phyloP scores from a whole-genome alignment of 1,140 invertebrate species.

The Ceratoteleas bidentatus region DNA sequence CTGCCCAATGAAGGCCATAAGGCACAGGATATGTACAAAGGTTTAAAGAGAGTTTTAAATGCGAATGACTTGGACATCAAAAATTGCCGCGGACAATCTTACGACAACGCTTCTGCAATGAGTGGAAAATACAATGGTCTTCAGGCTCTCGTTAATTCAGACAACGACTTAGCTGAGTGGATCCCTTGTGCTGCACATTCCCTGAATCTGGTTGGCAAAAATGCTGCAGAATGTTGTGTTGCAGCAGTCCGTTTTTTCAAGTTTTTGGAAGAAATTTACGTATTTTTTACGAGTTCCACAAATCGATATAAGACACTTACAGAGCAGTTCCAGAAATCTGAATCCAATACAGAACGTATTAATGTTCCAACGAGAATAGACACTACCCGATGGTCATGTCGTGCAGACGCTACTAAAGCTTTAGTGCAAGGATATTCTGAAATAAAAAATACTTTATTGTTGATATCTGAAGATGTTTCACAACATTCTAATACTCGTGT shows the following conservation, averaged over 20 bases:
- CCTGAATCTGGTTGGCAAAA: conserved; percentile 65
- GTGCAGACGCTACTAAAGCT: conserved; percentile 19
- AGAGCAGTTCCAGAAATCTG: conserved; percentile 29
- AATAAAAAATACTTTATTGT: conserved; percentile 17
- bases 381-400: conserved; percentile 27
- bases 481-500: conserved; percentile 19
- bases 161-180: conserved; percentile 57
- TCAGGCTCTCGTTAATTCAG: conserved; percentile 60
- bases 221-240: conserved; percentile 50
- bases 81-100: conserved; percentile 72
- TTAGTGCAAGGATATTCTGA: conserved; percentile 26
- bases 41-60: conserved; percentile 66
- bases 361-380: conserved; percentile 17
- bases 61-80: conserved; percentile 48
- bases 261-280: conserved; percentile 46
- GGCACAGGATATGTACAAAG: conserved; percentile 52
- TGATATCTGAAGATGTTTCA: conserved; percentile 23
- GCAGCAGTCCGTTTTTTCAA: conserved; percentile 23
- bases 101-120: conserved; percentile 74
- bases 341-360: not conserved
- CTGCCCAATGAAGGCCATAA: conserved; percentile 53
- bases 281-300: conserved; percentile 56
- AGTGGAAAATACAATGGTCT: conserved; percentile 70
- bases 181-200: conserved; percentile 69
- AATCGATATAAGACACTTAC: conserved; percentile 24